Evolutionary conservation across 2,888 invertebrate species (phyloP).

Genomic region (Leptogaster cylindrica): DNA sequence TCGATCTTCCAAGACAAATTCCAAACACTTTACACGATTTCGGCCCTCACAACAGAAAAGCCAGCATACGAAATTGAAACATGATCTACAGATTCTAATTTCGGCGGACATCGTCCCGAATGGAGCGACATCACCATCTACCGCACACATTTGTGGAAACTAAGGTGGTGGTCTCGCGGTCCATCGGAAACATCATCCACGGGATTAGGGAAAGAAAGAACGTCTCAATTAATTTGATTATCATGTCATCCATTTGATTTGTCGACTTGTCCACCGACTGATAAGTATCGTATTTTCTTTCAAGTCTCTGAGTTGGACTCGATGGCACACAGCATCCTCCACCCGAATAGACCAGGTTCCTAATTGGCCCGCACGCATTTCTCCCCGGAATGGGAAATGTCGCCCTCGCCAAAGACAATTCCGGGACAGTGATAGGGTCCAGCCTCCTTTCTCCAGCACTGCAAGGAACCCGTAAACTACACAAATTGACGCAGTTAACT

Average conservation of each 20-base stretch:
- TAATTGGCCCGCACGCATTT: conserved; percentile 15
- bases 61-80: conserved; percentile 6
- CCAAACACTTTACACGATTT: conserved; percentile 10
- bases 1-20: conserved; percentile 16
- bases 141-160: conserved; percentile 28
- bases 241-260: conserved; percentile 52
- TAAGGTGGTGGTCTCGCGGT: conserved; percentile 42
- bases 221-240: conserved; percentile 52
- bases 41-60: neutral
- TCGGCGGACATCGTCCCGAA: conserved; percentile 6
- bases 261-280: conserved; percentile 45
- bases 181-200: conserved; percentile 24
- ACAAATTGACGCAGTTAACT: neutral
- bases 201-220: conserved; percentile 47
- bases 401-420: neutral
- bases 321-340: neutral
- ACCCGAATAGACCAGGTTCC: neutral
- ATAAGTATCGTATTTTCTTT: conserved; percentile 37
- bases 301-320: neutral
- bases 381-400: neutral
- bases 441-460: conserved; percentile 4
- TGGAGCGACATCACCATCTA: conserved; percentile 16
- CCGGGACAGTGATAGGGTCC: conserved; percentile 2
- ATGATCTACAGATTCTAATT: conserved; percentile 8
- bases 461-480: conserved; percentile 17